Evolutionary conservation across 2,113 vertebrate species (phyloP), one percentile per base, ranked within the genome.

Genomic region (Chlorodrepanis virens): DNA sequence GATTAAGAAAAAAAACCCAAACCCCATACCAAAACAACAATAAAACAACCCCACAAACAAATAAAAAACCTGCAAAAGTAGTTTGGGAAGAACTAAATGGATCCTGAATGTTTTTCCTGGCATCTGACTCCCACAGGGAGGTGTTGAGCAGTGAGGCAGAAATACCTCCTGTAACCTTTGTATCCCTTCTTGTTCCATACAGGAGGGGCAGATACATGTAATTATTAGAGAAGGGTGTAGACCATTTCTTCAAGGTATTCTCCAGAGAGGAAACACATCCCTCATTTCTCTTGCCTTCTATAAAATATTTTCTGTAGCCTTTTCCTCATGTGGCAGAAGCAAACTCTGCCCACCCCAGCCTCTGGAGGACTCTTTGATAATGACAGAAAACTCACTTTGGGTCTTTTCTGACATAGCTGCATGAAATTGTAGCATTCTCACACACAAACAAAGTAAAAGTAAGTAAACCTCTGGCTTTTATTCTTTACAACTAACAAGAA

Each of bases 401-500:
- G n/a, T 52, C 29, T 47, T 65, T 88, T 71, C 24, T 90, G 44
- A 15, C 39, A 33, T 53, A 76, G 31, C 23, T 23, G 10, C 18
- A 50, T 94, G 79, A 42, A 71, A 63, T 75, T 56, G 49, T 61
- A 67, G 49, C 31, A 9, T 93, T 80, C 56, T 64, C 52, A 22
- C 35, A 72, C 27, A 37, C 42, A 57, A 90, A 57, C 57, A 64
- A 45, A 56, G 2, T 52, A 19, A 50, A 75, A 77, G 21, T 52
- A 50, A 56, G 3, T 59, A 19, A 59, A 72, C 45, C 21, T 53
- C 67, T 93, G 2, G 0, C 60, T 76, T 87, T 33, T 63, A n/a
- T 61, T 91, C 47, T 71, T 90, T 90, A 47, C 24, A 47, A 79
- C 47, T 97, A 92, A 94, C 63, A 63, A 54, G 54, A 83, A 68